Percentiles rank a stretch among this genome's conserved stretches.
These are phyloP conservation scores for Phalera bucephala DNA, from an alignment of 2,888 invertebrate genomes.

Conservation along the genomic window DNA sequence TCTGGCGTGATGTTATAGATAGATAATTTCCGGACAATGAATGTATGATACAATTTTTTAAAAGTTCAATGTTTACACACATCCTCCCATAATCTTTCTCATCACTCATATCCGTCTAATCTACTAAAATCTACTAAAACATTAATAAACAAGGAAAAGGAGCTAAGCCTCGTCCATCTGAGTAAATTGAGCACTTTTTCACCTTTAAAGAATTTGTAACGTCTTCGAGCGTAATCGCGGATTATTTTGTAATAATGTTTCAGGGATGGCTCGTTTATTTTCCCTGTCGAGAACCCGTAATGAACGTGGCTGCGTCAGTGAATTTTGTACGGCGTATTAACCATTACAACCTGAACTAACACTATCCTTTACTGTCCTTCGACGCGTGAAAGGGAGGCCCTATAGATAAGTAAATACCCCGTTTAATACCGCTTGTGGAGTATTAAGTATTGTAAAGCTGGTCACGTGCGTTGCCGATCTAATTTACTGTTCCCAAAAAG, in stretches of 20 bases:
- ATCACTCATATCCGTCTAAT: too few species aligned
- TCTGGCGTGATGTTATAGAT: too few species aligned
- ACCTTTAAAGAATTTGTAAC: slow-evolving; percentile 48
- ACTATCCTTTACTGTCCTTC: slow-evolving; percentile 19
- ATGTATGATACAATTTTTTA: not conserved
- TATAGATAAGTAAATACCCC: slow-evolving; percentile 48
- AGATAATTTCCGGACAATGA: too few species aligned
- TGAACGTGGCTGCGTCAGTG: slow-evolving; percentile 50
- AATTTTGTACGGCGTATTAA: slow-evolving; percentile 39
- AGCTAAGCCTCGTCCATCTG: slow-evolving; percentile 31
- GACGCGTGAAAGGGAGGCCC: slow-evolving; percentile 23
- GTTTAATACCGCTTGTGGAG: slow-evolving; percentile 42
- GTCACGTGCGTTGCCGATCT: slow-evolving; percentile 66
- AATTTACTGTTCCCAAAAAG: slow-evolving; percentile 69
- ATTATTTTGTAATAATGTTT: slow-evolving; percentile 50
- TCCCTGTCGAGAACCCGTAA: slow-evolving; percentile 42
- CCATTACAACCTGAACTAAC: slow-evolving; percentile 25
- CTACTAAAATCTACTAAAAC: too few species aligned
- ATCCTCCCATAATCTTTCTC: too few species aligned
- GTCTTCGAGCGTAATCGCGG: slow-evolving; percentile 42
- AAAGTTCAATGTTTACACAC: too few species aligned
- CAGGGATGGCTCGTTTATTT: slow-evolving; percentile 44
- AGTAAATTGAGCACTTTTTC: slow-evolving; percentile 47
- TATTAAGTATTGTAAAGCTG: slow-evolving; percentile 53
- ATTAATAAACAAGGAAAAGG: slow-evolving; percentile 34